Conservation (phyloP, 2,797 vertebrate species). For the Tragopan temminckii region DNA sequence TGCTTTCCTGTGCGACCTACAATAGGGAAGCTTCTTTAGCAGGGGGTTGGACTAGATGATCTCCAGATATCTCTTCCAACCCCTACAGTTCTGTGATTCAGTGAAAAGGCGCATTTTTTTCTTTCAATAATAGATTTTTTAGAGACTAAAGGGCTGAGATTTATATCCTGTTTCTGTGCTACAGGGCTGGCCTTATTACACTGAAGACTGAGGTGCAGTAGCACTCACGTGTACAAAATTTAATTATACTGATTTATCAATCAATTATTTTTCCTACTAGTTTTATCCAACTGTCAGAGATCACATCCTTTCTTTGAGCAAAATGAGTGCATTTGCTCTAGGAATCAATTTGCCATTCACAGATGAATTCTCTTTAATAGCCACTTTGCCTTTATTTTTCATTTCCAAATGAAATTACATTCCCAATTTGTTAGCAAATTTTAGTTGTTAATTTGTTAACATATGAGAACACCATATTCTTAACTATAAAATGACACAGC, state of each 20-base stretch:
- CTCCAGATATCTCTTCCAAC: background rate
- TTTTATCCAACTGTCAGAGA: constrained; percentile 57
- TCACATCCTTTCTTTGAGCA: constrained; percentile 28
- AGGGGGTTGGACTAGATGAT: background rate
- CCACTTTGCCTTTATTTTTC: constrained; percentile 53
- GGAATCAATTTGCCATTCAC: constrained; percentile 66
- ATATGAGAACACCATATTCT: background rate
- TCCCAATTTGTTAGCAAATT: constrained; percentile 61
- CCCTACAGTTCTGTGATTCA: background rate
- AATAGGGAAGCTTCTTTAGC: background rate
- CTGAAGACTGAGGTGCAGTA: constrained; percentile 11
- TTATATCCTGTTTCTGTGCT: background rate
- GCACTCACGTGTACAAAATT: constrained; percentile 52
- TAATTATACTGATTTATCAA: constrained; percentile 71
- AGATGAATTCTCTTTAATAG: constrained; percentile 51
- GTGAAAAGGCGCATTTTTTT: background rate
- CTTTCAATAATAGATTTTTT: constrained; percentile 17
- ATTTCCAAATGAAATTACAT: constrained; percentile 61
- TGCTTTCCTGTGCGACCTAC: background rate
- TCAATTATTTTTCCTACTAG: constrained; percentile 60
- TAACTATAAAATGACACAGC: background rate
- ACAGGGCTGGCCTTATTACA: background rate
- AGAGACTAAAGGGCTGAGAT: background rate
- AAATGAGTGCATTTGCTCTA: constrained; percentile 62
- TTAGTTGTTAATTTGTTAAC: constrained; percentile 8